phyloP scores from a whole-genome alignment of 2,888 invertebrate genomes.

The Apotomis betuletana region DNA sequence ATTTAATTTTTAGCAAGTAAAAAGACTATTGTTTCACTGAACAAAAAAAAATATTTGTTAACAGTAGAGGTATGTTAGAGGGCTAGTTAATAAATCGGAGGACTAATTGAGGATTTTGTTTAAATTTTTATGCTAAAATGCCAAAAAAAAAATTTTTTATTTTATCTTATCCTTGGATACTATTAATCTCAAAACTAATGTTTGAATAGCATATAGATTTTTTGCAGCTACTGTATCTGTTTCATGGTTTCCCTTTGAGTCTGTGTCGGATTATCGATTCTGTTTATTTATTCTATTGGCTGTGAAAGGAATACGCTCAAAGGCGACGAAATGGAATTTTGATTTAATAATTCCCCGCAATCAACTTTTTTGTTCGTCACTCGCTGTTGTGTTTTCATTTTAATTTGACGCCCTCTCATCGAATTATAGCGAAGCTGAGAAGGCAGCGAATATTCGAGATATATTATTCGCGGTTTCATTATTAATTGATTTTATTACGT shows the following conservation, averaged over 20 bases:
- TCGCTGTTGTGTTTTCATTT: constrained; percentile 41
- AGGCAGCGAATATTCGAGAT: constrained; percentile 32
- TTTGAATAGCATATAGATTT: too few species aligned
- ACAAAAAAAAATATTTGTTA: too few species aligned
- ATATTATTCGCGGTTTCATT: constrained; percentile 32
- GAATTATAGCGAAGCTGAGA: constrained; percentile 34
- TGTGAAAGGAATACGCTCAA: constrained; percentile 50
- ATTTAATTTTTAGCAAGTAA: too few species aligned
- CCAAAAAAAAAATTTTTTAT: too few species aligned
- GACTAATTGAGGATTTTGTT: too few species aligned
- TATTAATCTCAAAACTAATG: too few species aligned
- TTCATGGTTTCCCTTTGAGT: background rate
- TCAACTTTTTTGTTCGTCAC: constrained; percentile 41
- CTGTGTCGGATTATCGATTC: constrained; percentile 12
- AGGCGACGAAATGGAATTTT: constrained; percentile 48
- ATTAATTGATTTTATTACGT: constrained; percentile 29
- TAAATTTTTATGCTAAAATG: too few species aligned
- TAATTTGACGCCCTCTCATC: constrained; percentile 37
- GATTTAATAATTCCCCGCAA: constrained; percentile 41
- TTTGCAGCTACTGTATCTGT: background rate
- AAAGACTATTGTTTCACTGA: too few species aligned
- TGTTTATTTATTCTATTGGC: constrained; percentile 48
- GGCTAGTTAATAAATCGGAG: too few species aligned
- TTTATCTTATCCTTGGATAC: too few species aligned
- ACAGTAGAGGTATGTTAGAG: too few species aligned